Evolutionary conservation across 2,797 vertebrate species (phyloP), one percentile per base, ranked within the genome.

Genomic region (Peromyscus eremicus): DNA sequence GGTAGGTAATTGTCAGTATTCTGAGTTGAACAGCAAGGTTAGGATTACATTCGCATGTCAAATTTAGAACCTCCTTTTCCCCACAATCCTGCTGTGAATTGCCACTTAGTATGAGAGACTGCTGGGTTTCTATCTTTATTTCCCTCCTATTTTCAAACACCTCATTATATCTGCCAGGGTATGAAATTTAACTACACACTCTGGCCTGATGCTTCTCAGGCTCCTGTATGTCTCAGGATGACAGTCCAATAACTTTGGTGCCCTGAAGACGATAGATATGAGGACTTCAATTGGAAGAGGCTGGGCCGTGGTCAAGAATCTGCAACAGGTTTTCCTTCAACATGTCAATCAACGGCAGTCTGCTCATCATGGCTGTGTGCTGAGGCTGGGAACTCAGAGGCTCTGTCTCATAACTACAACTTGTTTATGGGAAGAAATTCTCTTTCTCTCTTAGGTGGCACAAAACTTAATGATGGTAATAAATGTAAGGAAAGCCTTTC

Each of bases 41-140:
- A 89, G 34, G 10, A 75, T 75, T 46, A 23, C 21, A 70, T 55
- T 81, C 25, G 21, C 29, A 83, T 71, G 49, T 29, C 40, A 6
- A 85, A 37, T 82, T 85, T 21, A 85, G 46, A 73, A 32, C 52
- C 16, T 60, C 21, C 34, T 79, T 55, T 37, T 87, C 23, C 0
- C 32, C 60, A 82, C 0, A 8, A 57, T 6, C 11, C n/a, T 60
- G 23, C 12, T 55, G 55, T 40, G 29, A 89, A 77, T 90, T 85
- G 94, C 66, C 88, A 49, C 52, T 84, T 49, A 66, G 27, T 84
- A 62, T 68, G 40, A 88, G 17, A 73, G 46, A 91, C 57, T 68
- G 21, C 21, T 90, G 1, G 46, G 70, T 91, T 95, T 81, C 75
- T 94, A 14, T 68, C 64, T 92, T 89, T n/a, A 88, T 75, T 94